Conservation (phyloP, 2,113 vertebrate genomes). For the Poecilia latipinna region DNA sequence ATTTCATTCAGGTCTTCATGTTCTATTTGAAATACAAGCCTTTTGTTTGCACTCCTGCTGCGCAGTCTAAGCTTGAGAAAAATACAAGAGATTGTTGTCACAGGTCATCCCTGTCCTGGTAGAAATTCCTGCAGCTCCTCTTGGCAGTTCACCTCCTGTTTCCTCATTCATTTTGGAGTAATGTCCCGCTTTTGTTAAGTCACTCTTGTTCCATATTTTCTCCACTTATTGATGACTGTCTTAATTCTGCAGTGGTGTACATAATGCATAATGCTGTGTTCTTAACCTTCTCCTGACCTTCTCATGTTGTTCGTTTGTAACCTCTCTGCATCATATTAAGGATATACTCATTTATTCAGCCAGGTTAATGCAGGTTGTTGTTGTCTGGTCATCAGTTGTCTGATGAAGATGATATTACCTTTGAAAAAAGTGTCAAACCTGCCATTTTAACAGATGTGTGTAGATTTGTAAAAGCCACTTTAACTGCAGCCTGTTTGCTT, state of each 20-base stretch:
- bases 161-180: background rate
- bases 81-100: too few relatives aligned
- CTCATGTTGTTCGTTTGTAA: background rate
- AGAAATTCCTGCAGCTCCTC: background rate
- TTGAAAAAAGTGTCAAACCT: background rate
- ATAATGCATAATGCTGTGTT: too few relatives aligned
- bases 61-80: too few relatives aligned
- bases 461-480: background rate
- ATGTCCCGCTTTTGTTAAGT: background rate
- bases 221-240: background rate
- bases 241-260: too few relatives aligned
- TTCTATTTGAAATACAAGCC: too few relatives aligned
- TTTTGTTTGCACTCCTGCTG: too few relatives aligned
- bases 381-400: background rate
- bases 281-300: too few relatives aligned
- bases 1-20: too few relatives aligned
- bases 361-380: too few relatives aligned
- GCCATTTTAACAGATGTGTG: background rate
- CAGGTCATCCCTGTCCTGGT: too few relatives aligned
- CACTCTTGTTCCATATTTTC: background rate
- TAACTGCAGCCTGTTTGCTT: background rate
- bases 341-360: background rate
- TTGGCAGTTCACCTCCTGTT: background rate
- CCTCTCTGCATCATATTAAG: background rate
- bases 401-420: background rate